phyloP scores from a whole-genome alignment of 1,140 invertebrate genomes.

The Bicyclus anynana region DNA sequence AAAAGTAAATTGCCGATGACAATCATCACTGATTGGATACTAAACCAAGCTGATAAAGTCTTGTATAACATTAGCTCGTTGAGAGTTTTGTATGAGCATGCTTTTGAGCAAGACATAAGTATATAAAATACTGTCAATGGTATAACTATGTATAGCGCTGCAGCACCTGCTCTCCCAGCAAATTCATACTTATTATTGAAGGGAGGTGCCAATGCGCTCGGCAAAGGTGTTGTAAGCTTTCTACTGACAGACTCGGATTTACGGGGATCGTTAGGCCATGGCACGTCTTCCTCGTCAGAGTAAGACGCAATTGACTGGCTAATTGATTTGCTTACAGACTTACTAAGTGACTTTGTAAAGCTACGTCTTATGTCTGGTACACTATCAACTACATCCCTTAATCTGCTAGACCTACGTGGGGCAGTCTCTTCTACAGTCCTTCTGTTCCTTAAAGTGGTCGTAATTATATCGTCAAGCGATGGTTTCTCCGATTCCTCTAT shows the following conservation, averaged over 20 bases:
- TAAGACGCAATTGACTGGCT: slow-evolving; percentile 54
- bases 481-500: slow-evolving; percentile 27
- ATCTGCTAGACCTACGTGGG: slow-evolving; percentile 49
- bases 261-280: slow-evolving; percentile 27
- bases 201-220: slow-evolving; percentile 37
- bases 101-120: slow-evolving; percentile 46
- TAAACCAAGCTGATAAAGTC: slow-evolving; percentile 40
- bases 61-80: slow-evolving; percentile 34
- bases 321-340: slow-evolving; percentile 48
- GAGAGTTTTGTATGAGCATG: slow-evolving; percentile 35
- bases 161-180: slow-evolving; percentile 49
- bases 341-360: slow-evolving; percentile 52
- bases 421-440: slow-evolving; percentile 37
- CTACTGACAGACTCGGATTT: slow-evolving; percentile 48
- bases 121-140: slow-evolving; percentile 52
- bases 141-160: slow-evolving; percentile 43
- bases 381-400: slow-evolving; percentile 47
- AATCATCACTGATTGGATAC: slow-evolving; percentile 26
- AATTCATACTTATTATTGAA: slow-evolving; percentile 56
- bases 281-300: slow-evolving; percentile 61
- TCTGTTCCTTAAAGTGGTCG: slow-evolving; percentile 39
- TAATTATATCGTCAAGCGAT: slow-evolving; percentile 37
- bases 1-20: slow-evolving; percentile 39
- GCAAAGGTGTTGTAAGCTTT: slow-evolving; percentile 58
- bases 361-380: slow-evolving; percentile 51